These are phyloP conservation scores for Porites divaricata DNA, from an alignment of 92 coral and sea anemone genomes.

Conservation along the genomic window DNA sequence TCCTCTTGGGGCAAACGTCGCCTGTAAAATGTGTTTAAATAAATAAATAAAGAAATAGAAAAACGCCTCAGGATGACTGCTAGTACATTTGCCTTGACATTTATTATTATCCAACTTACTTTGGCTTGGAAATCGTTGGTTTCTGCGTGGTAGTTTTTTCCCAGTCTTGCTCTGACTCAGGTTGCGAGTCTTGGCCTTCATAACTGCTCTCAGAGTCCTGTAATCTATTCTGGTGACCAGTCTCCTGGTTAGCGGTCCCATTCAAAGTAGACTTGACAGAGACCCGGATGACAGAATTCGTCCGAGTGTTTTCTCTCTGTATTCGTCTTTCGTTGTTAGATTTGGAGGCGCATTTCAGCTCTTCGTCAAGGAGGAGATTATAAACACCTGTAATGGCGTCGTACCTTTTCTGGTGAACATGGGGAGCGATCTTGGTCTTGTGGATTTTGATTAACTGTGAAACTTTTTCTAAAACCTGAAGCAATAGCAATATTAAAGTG, in stretches of 20 bases:
- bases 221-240: not conserved
- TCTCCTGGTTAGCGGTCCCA: not conserved
- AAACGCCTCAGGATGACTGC: no score
- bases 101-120: not conserved
- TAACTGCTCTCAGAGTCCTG: conserved; percentile 13
- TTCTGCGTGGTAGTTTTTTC: conserved; percentile 6
- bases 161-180: conserved; percentile 1
- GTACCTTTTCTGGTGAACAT: conserved; percentile 75
- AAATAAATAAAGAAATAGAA: no score
- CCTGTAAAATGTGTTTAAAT: no score
- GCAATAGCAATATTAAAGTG: not conserved
- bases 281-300: conserved; percentile 17
- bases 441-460: conserved; percentile 79
- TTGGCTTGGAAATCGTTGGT: not conserved
- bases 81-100: not conserved
- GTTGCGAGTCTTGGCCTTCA: conserved; percentile 6
- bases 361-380: conserved; percentile 78
- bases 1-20: no score
- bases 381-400: conserved; percentile 89
- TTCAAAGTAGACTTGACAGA: not conserved
- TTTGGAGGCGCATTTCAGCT: conserved; percentile 44
- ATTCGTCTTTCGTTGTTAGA: not conserved
- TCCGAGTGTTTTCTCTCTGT: not conserved
- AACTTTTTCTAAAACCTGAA: conserved; percentile 70
- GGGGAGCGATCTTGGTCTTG: conserved; percentile 72